Evolutionary conservation across 1,140 invertebrate genomes (phyloP), one percentile per base, ranked within the genome.

Genomic region (Drosophila murphyi): DNA sequence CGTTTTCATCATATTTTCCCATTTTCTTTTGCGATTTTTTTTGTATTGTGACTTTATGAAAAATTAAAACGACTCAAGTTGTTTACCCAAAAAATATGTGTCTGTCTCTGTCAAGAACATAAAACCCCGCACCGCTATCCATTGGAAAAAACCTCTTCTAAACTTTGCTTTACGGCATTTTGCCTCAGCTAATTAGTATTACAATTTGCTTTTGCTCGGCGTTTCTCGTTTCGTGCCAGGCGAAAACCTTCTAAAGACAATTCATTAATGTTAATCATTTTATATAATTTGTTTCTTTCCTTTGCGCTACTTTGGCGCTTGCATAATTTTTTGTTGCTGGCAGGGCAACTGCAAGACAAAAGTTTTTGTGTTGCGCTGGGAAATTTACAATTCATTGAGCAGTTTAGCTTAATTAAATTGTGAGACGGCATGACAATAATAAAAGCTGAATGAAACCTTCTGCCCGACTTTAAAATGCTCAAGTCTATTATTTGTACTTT

Each of bases 191-290:
- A 91, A 91, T 91, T 91, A 91, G 88, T 82, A 88, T 91, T 91
- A 81, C 88, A 88, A 91, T 89, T 91, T 88, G 76, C 78, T 63
- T 73, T 82, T 89, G 64, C 54, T 65, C 60, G 59, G 35, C 52
- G 57, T 77, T 75, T 80, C 39, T 80, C 74, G 55, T 74, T 76
- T 70, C 50, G n/a, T 48, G 54, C n/a, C 68, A 63, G 60, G 45
- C 20, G 61, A 62, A 56, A 56, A 54, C 51, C 55, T 48, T 5
- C 56, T 52, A 67, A 64, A 65, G 71, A 77, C 83, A 83, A 87
- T 87, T 83, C 83, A 91, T 91, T 91, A 91, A 91, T 91, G 88
- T 69, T 85, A 91, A 91, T 91, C 78, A 91, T 91, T 91, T 90
- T 80, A 79, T 80, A 87, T 86, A 79, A 77, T 76, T 82, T 72